Percentiles rank a stretch among this genome's conserved stretches.
These are phyloP conservation scores for Hydrolagus affinis DNA, from an alignment of 2,113 vertebrate genomes.

Conservation along the genomic window DNA sequence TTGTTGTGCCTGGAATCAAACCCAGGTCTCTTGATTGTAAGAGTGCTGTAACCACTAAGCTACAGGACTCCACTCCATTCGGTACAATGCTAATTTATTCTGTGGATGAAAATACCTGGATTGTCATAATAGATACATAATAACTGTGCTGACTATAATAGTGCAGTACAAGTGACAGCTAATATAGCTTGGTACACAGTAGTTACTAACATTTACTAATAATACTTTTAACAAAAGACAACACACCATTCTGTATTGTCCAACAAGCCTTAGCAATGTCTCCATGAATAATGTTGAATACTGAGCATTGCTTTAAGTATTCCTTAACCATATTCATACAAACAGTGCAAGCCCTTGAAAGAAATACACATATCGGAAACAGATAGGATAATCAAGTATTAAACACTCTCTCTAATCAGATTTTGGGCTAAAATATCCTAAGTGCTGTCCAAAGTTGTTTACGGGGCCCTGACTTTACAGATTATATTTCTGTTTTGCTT, in stretches of 20 bases:
- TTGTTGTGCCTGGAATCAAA: too few species aligned
- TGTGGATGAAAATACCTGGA: too few species aligned
- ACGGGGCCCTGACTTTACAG: neutral
- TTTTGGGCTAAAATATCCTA: neutral
- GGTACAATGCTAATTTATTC: too few species aligned
- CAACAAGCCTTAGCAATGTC: neutral
- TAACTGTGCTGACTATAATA: neutral
- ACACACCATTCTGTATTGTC: neutral
- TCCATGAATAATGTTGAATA: neutral
- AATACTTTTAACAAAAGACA: neutral
- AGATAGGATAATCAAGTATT: neutral
- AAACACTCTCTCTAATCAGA: neutral
- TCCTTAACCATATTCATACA: neutral
- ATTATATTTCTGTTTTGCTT: slow-evolving; percentile 13
- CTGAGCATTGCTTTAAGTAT: neutral
- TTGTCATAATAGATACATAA: neutral
- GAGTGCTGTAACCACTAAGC: too few species aligned
- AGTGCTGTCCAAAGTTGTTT: neutral
- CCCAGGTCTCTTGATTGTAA: too few species aligned
- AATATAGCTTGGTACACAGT: neutral
- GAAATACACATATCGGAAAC: neutral
- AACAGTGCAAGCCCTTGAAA: neutral
- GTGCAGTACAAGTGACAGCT: too few species aligned
- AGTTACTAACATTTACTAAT: neutral
- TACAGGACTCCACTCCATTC: too few species aligned